These are phyloP conservation scores for Lophotis ruficrista DNA, from an alignment of 2,113 vertebrate species.

Conservation along the genomic window DNA sequence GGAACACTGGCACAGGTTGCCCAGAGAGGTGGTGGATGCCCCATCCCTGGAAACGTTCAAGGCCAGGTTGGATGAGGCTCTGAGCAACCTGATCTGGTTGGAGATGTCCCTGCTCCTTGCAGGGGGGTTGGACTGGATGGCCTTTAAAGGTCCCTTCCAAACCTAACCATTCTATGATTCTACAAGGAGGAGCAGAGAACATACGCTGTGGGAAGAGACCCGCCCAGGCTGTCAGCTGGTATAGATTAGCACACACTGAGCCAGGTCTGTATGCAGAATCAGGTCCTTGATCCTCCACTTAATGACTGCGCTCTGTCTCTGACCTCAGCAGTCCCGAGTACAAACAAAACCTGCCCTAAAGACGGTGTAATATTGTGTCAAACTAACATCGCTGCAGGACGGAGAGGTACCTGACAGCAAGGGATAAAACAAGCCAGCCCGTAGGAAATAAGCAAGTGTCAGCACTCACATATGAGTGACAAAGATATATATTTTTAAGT, in stretches of 20 bases:
- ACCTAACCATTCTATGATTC: too few species aligned
- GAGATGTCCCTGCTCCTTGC: too few species aligned
- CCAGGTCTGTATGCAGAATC: neutral
- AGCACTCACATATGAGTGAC: neutral
- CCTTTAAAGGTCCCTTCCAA: too few species aligned
- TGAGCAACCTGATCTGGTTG: too few species aligned
- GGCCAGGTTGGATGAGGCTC: too few species aligned
- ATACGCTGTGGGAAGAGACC: neutral
- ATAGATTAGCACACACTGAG: neutral
- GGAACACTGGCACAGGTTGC: too few species aligned
- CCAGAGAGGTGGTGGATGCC: too few species aligned
- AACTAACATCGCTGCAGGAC: neutral
- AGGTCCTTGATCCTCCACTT: neutral
- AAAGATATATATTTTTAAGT: constrained; percentile 26
- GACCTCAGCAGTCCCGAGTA: neutral
- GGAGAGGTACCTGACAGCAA: neutral
- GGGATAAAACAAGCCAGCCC: constrained; percentile 20
- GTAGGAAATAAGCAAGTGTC: constrained; percentile 24
- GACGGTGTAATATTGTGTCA: neutral
- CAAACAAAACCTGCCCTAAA: neutral
- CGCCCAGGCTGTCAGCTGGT: neutral
- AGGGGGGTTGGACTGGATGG: too few species aligned
- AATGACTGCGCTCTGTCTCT: neutral
- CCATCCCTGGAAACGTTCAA: too few species aligned
- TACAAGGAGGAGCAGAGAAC: neutral